Percentiles rank a stretch among this genome's conserved stretches.
Conservation (phyloP, 2,113 vertebrate species). For the Hyaena hyaena region DNA sequence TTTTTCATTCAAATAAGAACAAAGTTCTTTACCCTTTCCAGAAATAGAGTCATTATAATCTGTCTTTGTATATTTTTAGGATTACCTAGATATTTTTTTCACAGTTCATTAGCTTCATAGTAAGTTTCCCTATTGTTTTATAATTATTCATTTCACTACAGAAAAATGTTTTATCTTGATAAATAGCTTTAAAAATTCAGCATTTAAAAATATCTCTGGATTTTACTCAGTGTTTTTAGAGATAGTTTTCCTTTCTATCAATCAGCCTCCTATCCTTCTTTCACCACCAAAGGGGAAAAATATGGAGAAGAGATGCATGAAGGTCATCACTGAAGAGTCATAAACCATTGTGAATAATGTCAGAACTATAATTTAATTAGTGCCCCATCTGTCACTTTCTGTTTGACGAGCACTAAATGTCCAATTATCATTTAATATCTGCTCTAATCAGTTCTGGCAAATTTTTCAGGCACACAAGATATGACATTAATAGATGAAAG, state of each 20-base stretch:
- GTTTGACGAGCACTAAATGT: constrained; percentile 99
- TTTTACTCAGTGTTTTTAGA: constrained; percentile 72
- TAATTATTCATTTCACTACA: constrained; percentile 66
- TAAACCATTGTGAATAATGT: constrained; percentile 94
- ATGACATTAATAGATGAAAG: constrained; percentile 92
- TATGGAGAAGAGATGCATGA: constrained; percentile 89
- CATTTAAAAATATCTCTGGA: constrained; percentile 31
- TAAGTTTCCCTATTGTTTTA: constrained; percentile 60
- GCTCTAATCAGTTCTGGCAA: constrained; percentile 99
- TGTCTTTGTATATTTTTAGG: constrained; percentile 58
- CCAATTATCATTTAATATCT: constrained; percentile 99
- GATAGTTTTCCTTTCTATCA: constrained; percentile 17
- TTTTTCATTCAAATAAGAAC: constrained; percentile 67
- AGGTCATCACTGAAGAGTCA: constrained; percentile 91
- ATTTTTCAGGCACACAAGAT: constrained; percentile 92
- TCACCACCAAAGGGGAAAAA: constrained; percentile 49
- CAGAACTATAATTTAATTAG: constrained; percentile 99
- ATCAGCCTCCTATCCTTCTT: constrained; percentile 59
- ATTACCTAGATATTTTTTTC: constrained; percentile 68
- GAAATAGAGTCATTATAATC: constrained; percentile 38
- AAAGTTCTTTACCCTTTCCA: constrained; percentile 54
- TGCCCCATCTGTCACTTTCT: constrained; percentile 99
- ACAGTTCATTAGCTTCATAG: constrained; percentile 58
- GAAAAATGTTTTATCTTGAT: constrained; percentile 59
- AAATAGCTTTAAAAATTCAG: constrained; percentile 16